A percentile compares a stretch with the other conserved stretches of the same genome.
These are phyloP conservation scores for Agelaius phoeniceus DNA, from an alignment of 2,113 vertebrate genomes.

Conservation along the genomic window DNA sequence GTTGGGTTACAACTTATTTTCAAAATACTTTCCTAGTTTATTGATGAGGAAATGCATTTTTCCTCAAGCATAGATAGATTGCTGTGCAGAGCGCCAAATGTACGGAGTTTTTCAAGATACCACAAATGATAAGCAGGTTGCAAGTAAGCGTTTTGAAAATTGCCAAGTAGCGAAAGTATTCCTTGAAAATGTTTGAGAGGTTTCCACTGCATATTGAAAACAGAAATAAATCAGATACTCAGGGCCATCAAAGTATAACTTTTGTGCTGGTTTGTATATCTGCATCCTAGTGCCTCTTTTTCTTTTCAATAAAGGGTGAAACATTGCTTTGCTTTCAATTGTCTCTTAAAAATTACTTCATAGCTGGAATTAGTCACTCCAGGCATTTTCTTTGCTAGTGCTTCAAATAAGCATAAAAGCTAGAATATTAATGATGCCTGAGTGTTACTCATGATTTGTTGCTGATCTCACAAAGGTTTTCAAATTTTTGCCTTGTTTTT, in stretches of 20 bases:
- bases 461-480: neutral
- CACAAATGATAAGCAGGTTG: neutral
- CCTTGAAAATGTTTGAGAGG: neutral
- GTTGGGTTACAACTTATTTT: neutral
- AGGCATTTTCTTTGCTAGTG: slow-evolving; percentile 23
- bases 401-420: slow-evolving; percentile 6
- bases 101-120: neutral
- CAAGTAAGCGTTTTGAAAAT: neutral
- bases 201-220: neutral
- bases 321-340: neutral
- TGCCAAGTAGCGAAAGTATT: neutral
- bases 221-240: neutral
- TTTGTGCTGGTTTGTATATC: neutral
- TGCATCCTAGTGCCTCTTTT: neutral
- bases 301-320: neutral
- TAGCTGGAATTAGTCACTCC: slow-evolving; percentile 39
- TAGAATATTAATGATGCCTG: slow-evolving; percentile 11
- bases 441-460: neutral
- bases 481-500: neutral
- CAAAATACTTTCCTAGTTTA: neutral
- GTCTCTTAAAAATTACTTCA: neutral
- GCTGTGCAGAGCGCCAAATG: neutral
- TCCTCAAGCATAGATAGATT: neutral
- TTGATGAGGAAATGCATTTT: neutral
- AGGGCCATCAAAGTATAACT: neutral